Evolutionary conservation across 2,113 vertebrate species (phyloP), one percentile per base, ranked within the genome.

Genomic region (Hippocampus zosterae): DNA sequence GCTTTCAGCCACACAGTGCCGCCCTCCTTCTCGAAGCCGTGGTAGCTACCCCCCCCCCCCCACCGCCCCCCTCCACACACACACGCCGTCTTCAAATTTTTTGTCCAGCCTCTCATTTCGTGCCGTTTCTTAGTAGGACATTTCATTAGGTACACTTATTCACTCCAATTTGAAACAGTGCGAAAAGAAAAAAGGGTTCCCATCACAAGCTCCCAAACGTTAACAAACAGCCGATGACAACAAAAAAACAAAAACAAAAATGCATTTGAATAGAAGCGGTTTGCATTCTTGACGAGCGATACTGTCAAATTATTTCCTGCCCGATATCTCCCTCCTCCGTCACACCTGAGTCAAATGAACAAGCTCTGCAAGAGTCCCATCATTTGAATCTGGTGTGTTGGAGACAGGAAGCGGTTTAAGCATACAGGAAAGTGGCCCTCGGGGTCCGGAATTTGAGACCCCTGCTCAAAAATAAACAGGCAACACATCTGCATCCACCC

Each of bases 1-100:
- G 69, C 50, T 65, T 80, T 37, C 41, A 80, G 75, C 80, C 78
- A 86, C 67, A 90, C 83, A 88, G 71, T 88, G 81, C 84, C 85
- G 81, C 85, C 84, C 82, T 74, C 80, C 71, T 81, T 70, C 65
- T 74, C 76, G 27, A 67, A 67, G 74, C 55, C 77, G 83, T 78
- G 80, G 74, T 78, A 72, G 75, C 64, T 73, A 70, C 4, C n/a
- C 55, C 23, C 23, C 2, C 23, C 21, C 4, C 19, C 6, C 50
- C 44, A 13, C 23, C 23, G 0, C 23, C 21, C 4, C 19, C 6
- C 50, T 15, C 3, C 44, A 46, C 44, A 46, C 13, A 46, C 50
- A 52, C 7, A 52, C 7, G 11, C 19, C 5, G 21, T 55, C 52
- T 55, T 55, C 52, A 23, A 27, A 27, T n/a, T 55, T 44, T n/a